phyloP scores from a whole-genome alignment of 2,797 vertebrate species.

The Myripristis murdjan region DNA sequence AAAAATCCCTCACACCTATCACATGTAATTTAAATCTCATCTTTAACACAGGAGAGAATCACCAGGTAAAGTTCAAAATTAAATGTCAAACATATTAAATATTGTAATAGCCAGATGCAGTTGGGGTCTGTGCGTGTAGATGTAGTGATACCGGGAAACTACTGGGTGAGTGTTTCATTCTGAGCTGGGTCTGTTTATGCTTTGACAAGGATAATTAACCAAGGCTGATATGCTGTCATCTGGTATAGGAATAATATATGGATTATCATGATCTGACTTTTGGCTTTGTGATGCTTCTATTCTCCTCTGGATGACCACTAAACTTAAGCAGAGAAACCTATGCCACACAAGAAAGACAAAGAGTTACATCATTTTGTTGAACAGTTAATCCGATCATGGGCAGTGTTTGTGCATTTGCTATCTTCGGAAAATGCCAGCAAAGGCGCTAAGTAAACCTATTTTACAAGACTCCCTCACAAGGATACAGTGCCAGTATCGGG shows the following conservation, averaged over 20 bases:
- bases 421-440: constrained; percentile 89
- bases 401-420: constrained; percentile 88
- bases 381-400: constrained; percentile 89
- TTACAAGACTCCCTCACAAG: constrained; percentile 89
- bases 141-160: constrained; percentile 22
- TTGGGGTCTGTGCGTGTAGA: constrained; percentile 42
- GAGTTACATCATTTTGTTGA: constrained; percentile 90
- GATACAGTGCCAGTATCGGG: constrained; percentile 87
- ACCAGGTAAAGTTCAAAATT: constrained; percentile 74
- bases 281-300: constrained; percentile 59
- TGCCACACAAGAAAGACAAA: constrained; percentile 89
- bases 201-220: constrained; percentile 70
- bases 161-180: constrained; percentile 52
- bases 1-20: constrained; percentile 81
- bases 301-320: constrained; percentile 80
- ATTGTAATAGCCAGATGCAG: constrained; percentile 64
- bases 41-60: constrained; percentile 67
- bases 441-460: constrained; percentile 90
- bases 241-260: constrained; percentile 69
- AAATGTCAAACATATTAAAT: constrained; percentile 75
- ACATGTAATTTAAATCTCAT: constrained; percentile 80
- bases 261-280: constrained; percentile 74
- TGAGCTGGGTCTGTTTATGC: constrained; percentile 56
- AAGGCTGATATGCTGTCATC: constrained; percentile 63
- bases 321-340: constrained; percentile 84